Conservation (phyloP, 2,113 vertebrate species). For the Forbesichthys papilliferus region DNA sequence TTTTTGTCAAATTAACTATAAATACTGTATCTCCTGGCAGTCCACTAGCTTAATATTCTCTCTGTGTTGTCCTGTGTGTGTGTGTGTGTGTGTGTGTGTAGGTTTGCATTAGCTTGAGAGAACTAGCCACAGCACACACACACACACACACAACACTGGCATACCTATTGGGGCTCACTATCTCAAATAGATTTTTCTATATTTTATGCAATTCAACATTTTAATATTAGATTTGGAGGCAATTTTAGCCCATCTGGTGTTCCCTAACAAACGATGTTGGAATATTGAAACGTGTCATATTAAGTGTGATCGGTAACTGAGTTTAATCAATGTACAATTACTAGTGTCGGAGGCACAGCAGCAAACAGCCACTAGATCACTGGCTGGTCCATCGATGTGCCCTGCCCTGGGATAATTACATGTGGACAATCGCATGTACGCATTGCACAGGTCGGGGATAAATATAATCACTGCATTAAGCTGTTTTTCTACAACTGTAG, state of each 20-base stretch:
- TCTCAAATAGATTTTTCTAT: neutral
- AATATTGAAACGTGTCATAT: constrained; percentile 41
- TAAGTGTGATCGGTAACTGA: constrained; percentile 33
- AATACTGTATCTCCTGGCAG: no score
- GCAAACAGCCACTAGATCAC: constrained; percentile 27
- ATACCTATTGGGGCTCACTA: neutral
- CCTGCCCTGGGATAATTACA: constrained; percentile 38
- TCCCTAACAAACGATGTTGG: constrained; percentile 10
- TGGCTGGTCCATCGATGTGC: constrained; percentile 35
- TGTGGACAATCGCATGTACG: neutral
- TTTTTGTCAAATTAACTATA: no score
- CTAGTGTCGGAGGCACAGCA: constrained; percentile 25
- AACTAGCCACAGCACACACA: neutral
- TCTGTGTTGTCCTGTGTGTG: neutral
- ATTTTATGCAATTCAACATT: constrained; percentile 3
- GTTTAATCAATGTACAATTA: constrained; percentile 55
- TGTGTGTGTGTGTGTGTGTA: neutral
- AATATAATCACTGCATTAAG: neutral
- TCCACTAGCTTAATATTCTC: no score
- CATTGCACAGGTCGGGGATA: neutral
- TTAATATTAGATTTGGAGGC: constrained; percentile 39
- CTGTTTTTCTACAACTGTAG: neutral
- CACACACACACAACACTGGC: neutral
- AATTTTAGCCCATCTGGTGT: constrained; percentile 40
- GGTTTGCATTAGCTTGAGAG: neutral